Evolutionary conservation across 2,797 vertebrate species (phyloP), one percentile per base, ranked within the genome.

Genomic region (Mareca penelope): DNA sequence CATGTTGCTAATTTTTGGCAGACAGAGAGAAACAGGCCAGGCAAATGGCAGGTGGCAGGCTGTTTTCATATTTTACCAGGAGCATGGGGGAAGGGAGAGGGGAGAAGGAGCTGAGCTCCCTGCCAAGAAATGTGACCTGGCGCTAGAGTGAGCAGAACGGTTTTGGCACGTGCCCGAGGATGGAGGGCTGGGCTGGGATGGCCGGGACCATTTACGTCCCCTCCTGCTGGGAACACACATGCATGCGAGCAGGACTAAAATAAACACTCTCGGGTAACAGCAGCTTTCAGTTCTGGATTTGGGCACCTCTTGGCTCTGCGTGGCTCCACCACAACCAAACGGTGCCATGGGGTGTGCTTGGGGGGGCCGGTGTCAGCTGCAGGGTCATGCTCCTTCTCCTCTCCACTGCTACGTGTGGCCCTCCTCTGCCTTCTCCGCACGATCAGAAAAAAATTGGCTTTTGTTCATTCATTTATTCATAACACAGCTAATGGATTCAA

Each of bases 31-130:
- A 80, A 59, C 57, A 65, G 91, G 93, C 89, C 91, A 93, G 88
- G 95, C 95, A 83, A 96, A 87, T 96, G 91, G 95, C 95, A 97
- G 95, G 95, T 96, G 95, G 93, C 93, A 92, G 95, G 94, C 94
- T 96, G 96, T 94, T 94, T 91, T 94, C 83, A 29, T 88, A 78
- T 90, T 92, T 92, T 75, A 92, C 72, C 72, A 46, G 57, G 72
- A 95, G 76, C 40, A 15, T 59, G 92, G 93, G 75, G 89, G 94
- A 84, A 73, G 53, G 85, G 89, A 91, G 89, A 86, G 75, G 50
- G 83, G 76, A 81, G 91, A 94, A 75, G 60, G 60, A 94, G 70
- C 15, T 1, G 37, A 88, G 83, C 53, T 67, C 71, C 28, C 60
- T 50, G 85, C 95, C 85, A 93, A 72, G 86, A 94, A 94, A 82